Conservation (phyloP, 2,888 invertebrate species). For the Leptogaster cylindrica region DNA sequence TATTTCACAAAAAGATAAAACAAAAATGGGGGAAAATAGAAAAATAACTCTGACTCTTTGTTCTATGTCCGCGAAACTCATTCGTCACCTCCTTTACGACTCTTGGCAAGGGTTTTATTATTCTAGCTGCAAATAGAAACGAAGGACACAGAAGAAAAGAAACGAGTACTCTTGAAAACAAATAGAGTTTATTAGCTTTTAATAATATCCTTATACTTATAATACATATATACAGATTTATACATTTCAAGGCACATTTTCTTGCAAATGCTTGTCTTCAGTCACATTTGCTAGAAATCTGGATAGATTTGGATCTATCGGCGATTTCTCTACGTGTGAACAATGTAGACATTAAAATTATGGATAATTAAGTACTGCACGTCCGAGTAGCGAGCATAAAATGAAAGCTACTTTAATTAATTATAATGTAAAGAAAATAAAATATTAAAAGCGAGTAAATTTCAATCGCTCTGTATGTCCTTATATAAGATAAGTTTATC, state of each 20-base stretch:
- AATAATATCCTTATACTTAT: constrained; percentile 24
- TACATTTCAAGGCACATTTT: constrained; percentile 37
- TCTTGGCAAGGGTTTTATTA: not conserved
- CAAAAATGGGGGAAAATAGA: not conserved
- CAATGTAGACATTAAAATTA: too few relatives aligned
- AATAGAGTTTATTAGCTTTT: constrained; percentile 34
- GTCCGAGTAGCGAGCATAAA: too few relatives aligned
- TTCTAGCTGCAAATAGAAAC: not conserved
- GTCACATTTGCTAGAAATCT: constrained; percentile 30
- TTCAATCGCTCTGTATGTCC: too few relatives aligned
- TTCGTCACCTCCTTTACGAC: not conserved
- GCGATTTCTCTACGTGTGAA: too few relatives aligned
- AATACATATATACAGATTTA: constrained; percentile 29
- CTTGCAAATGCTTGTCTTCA: constrained; percentile 11
- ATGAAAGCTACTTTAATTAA: too few relatives aligned
- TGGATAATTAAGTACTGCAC: too few relatives aligned
- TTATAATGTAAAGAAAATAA: too few relatives aligned
- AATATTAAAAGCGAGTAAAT: too few relatives aligned
- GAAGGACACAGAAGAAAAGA: not conserved
- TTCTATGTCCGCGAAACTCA: not conserved
- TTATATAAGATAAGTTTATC: constrained; percentile 22
- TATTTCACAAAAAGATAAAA: too few relatives aligned
- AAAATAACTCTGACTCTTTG: not conserved
- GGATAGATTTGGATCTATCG: too few relatives aligned
- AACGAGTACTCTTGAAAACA: constrained; percentile 22